Conservation (phyloP, 1,140 invertebrate genomes). For the Euborellia annulipes region DNA sequence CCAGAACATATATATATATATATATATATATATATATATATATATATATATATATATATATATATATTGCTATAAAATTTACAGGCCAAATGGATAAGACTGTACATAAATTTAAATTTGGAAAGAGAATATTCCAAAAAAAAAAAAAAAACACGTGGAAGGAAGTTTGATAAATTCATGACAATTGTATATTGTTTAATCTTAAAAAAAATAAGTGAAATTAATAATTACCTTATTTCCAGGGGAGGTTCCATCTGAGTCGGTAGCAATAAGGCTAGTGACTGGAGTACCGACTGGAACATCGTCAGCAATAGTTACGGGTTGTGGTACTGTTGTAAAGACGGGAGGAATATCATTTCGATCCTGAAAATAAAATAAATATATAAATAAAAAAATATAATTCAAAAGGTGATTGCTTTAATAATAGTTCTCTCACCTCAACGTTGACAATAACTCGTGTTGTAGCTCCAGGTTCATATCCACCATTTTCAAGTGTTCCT, state of each 20-base stretch:
- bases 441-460: constrained; percentile 61
- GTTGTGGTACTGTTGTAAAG: constrained; percentile 61
- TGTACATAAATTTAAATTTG: no score
- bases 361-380: constrained; percentile 33
- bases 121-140: no score
- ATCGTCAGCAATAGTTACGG: constrained; percentile 69
- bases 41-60: no score
- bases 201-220: constrained; percentile 1
- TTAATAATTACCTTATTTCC: constrained; percentile 49
- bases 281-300: constrained; percentile 63
- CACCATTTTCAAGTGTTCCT: constrained; percentile 65
- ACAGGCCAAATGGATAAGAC: no score
- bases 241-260: constrained; percentile 65
- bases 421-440: constrained; percentile 35
- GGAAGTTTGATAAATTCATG: neutral
- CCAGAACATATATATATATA: no score
- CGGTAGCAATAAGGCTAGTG: constrained; percentile 57
- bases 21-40: no score
- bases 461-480: constrained; percentile 48
- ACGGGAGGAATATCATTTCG: constrained; percentile 72
- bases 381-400: no score
- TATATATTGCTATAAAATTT: no score
- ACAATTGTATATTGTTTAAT: constrained; percentile 1
- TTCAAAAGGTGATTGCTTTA: neutral
- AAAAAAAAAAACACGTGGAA: no score